Percentiles rank a stretch among this genome's conserved stretches.
Evolutionary conservation across 2,888 invertebrate species (phyloP).

Genomic region (Cecidostiba fungosa): DNA sequence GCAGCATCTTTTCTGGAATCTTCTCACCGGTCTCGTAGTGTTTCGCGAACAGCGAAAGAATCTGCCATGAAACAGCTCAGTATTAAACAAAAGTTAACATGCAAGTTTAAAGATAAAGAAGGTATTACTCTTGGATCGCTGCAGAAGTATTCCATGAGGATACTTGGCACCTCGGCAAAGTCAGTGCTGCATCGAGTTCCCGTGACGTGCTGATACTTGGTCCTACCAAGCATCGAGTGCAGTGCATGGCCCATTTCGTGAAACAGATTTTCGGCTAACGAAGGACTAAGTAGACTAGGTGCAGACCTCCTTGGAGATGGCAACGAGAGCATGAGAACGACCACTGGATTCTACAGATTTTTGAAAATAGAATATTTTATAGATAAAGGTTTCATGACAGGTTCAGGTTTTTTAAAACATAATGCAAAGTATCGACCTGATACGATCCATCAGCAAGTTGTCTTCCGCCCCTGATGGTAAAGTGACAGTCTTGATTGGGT

Average conservation of each 20-base stretch:
- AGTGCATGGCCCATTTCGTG: constrained; percentile 99
- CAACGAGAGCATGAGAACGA: constrained; percentile 95
- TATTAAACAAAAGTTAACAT: neutral
- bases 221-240: constrained; percentile 98
- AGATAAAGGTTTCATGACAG: neutral
- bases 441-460: constrained; percentile 89
- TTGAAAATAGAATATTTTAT: neutral
- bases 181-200: constrained; percentile 98
- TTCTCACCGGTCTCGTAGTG: constrained; percentile 94
- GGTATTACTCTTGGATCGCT: constrained; percentile 88
- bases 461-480: constrained; percentile 97
- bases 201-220: constrained; percentile 97
- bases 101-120: neutral
- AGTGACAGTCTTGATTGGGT: constrained; percentile 98
- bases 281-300: constrained; percentile 90
- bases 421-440: constrained; percentile 83
- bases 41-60: constrained; percentile 91
- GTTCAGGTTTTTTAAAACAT: neutral
- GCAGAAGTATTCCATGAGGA: constrained; percentile 99
- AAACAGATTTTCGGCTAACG: constrained; percentile 96
- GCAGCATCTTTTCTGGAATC: constrained; percentile 90
- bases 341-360: constrained; percentile 88
- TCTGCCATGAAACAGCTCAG: constrained; percentile 80
- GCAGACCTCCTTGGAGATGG: constrained; percentile 88
- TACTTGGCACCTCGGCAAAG: constrained; percentile 99